Evolutionary conservation across 2,113 vertebrate genomes (phyloP).

Genomic region (Ceyx cyanopectus): DNA sequence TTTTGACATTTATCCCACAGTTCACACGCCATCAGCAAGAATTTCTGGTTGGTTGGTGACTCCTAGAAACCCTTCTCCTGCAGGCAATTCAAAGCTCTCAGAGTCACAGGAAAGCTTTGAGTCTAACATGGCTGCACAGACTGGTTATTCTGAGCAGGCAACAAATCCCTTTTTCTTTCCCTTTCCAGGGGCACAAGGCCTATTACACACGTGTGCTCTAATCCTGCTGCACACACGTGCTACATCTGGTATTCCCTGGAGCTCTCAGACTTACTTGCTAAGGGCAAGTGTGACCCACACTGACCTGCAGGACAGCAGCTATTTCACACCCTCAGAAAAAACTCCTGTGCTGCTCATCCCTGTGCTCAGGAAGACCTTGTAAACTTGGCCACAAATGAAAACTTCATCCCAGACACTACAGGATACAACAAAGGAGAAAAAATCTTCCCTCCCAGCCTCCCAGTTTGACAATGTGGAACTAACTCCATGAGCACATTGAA

Average conservation of each 20-base stretch:
- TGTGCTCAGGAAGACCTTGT: neutral
- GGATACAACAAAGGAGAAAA: neutral
- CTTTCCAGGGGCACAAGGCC: neutral
- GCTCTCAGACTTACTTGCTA: neutral
- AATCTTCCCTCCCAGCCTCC: neutral
- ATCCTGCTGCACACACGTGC: fast-evolving
- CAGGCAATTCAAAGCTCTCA: neutral
- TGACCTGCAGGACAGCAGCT: neutral
- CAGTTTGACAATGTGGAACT: neutral
- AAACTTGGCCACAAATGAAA: neutral
- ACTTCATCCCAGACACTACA: neutral
- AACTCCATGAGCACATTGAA: neutral
- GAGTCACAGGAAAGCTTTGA: neutral
- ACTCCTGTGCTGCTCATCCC: neutral
- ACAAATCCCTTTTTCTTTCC: neutral
- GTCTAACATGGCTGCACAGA: neutral
- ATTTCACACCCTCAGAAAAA: neutral
- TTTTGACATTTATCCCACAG: neutral
- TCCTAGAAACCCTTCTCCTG: neutral
- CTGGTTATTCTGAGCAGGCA: neutral
- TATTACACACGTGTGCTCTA: neutral
- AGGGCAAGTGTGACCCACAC: fast-evolving
- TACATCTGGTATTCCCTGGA: neutral
- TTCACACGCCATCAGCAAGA: conserved; percentile 9
- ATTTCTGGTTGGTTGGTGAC: neutral